phyloP scores from a whole-genome alignment of 2,888 invertebrate species.

The Clostera curtula region DNA sequence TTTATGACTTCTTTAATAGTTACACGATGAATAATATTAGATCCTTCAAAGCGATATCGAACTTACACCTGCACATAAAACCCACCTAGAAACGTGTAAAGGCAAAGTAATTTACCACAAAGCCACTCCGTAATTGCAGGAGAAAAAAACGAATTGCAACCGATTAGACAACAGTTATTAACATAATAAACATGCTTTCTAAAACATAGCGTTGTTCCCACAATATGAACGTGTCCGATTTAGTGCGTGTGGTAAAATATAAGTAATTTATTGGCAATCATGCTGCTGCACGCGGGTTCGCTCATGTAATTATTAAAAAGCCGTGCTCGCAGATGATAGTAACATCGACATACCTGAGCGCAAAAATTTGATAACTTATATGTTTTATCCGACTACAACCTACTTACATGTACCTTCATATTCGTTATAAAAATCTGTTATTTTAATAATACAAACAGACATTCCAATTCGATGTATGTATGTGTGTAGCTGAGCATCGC shows the following conservation, averaged over 20 bases:
- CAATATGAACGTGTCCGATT: conserved; percentile 35
- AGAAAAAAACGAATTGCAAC: conserved; percentile 60
- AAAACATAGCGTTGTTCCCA: conserved; percentile 53
- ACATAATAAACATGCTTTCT: conserved; percentile 57
- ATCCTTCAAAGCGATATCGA: too few species aligned
- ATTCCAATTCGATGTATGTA: too few species aligned
- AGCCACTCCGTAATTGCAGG: conserved; percentile 32
- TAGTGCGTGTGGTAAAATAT: conserved; percentile 41
- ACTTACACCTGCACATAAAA: conserved; percentile 2
- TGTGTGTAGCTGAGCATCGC: too few species aligned
- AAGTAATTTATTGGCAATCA: conserved; percentile 8
- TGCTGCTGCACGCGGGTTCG: background rate
- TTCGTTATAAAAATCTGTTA: too few species aligned
- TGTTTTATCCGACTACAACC: too few species aligned
- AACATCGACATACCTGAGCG: too few species aligned
- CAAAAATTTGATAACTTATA: too few species aligned
- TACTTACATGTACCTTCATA: too few species aligned
- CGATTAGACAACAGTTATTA: conserved; percentile 46
- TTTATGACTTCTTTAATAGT: background rate
- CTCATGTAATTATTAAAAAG: too few species aligned
- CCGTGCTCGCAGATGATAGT: too few species aligned
- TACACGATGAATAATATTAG: too few species aligned
- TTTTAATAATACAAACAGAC: too few species aligned
- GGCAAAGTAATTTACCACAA: conserved; percentile 27
- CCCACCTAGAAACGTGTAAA: conserved; percentile 15